A percentile compares a stretch with the other conserved stretches of the same genome.
These are phyloP conservation scores for Taurulus bubalis DNA, from an alignment of 2,113 vertebrate genomes.

Conservation along the genomic window DNA sequence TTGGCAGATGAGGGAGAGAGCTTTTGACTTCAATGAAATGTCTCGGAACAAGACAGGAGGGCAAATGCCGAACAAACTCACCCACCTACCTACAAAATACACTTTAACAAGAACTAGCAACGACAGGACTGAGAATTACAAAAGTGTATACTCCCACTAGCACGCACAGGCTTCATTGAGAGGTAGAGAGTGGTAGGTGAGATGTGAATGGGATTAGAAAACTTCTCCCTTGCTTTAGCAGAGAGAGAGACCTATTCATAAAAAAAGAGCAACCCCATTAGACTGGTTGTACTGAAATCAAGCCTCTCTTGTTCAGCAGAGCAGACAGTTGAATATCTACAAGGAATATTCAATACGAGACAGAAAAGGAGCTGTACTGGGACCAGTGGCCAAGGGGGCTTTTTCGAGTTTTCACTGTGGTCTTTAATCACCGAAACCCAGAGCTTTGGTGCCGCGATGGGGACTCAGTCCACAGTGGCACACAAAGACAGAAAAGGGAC, in stretches of 20 bases:
- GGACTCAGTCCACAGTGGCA: slow-evolving; percentile 26
- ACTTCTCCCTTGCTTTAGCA: slow-evolving; percentile 15
- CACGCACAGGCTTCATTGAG: slow-evolving; percentile 4
- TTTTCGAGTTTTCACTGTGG: slow-evolving; percentile 42
- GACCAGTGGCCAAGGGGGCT: slow-evolving; percentile 38
- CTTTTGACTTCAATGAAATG: slow-evolving; percentile 10
- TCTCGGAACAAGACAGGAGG: not conserved
- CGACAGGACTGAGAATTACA: not conserved
- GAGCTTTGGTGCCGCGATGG: slow-evolving; percentile 13
- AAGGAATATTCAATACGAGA: slow-evolving; percentile 41
- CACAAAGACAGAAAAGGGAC: slow-evolving; percentile 44
- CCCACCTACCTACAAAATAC: slow-evolving; percentile 25
- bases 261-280: slow-evolving; percentile 19
- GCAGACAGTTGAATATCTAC: slow-evolving; percentile 34
- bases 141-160: not conserved
- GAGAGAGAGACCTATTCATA: slow-evolving; percentile 20
- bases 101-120: not conserved
- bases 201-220: slow-evolving; percentile 14
- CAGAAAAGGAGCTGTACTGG: slow-evolving; percentile 18
- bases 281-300: slow-evolving; percentile 44
- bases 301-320: slow-evolving; percentile 37
- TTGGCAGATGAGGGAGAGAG: not conserved
- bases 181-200: slow-evolving; percentile 20
- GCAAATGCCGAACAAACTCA: not conserved
- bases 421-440: slow-evolving; percentile 59